phyloP scores from a whole-genome alignment of 2,888 invertebrate species.

The Habrosyne pyritoides region DNA sequence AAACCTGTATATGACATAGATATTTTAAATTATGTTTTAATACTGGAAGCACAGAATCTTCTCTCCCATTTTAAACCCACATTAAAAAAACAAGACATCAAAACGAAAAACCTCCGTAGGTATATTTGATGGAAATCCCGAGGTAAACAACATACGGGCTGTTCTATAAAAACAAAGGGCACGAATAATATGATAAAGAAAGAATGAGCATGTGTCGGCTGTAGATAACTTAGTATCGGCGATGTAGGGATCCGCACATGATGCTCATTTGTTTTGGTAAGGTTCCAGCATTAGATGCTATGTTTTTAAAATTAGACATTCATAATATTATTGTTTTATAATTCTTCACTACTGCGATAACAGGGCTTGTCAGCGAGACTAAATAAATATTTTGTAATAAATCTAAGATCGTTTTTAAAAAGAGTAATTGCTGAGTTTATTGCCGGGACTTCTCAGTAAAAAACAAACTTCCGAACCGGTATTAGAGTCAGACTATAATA shows the following conservation, averaged over 20 bases:
- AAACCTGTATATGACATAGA: too few relatives aligned
- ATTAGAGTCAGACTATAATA: too few relatives aligned
- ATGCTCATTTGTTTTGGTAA: slow-evolving; percentile 15
- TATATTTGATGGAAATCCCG: not conserved
- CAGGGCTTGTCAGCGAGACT: too few relatives aligned
- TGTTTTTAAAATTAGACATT: not conserved
- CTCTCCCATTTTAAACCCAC: not conserved
- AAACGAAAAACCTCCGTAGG: slow-evolving; percentile 9
- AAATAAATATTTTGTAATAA: too few relatives aligned
- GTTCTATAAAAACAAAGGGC: slow-evolving; percentile 11
- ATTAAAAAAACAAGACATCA: slow-evolving; percentile 19
- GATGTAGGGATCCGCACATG: slow-evolving; percentile 36
- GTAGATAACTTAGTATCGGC: slow-evolving; percentile 31
- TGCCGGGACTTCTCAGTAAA: too few relatives aligned
- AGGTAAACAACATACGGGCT: slow-evolving; percentile 5
- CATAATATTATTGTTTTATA: not conserved
- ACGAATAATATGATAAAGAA: slow-evolving; percentile 19
- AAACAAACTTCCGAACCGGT: too few relatives aligned
- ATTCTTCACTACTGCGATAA: not conserved
- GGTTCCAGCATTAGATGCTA: slow-evolving; percentile 8
- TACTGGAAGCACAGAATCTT: too few relatives aligned
- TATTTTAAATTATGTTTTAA: too few relatives aligned
- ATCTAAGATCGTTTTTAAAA: too few relatives aligned
- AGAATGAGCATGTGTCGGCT: slow-evolving; percentile 30
- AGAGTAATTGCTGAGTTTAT: too few relatives aligned